A percentile compares a stretch with the other conserved stretches of the same genome.
Conservation (phyloP, 2,797 vertebrate species). For the Myioborus miniatus region DNA sequence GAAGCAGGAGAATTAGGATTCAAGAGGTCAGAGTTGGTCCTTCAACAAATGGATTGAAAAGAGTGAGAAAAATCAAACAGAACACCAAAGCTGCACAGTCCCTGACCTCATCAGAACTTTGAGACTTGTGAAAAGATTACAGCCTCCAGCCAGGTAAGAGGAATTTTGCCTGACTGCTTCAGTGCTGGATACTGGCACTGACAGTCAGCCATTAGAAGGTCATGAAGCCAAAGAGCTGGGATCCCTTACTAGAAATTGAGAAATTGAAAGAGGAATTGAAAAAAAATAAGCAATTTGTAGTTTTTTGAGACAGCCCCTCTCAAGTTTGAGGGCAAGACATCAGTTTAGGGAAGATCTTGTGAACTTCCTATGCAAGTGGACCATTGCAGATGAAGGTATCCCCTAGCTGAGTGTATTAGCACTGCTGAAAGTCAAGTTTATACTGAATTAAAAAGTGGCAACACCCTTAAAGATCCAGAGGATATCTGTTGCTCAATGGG, state of each 20-base stretch:
- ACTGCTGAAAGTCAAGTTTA: neutral
- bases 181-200: neutral
- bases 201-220: neutral
- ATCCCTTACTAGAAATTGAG: neutral
- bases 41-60: neutral
- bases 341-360: neutral
- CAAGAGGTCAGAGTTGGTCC: neutral
- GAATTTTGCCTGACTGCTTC: neutral
- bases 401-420: neutral
- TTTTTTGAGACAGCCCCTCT: neutral
- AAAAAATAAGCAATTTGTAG: neutral
- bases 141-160: neutral
- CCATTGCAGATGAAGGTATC: neutral
- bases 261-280: neutral
- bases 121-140: neutral
- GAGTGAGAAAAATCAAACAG: neutral
- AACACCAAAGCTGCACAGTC: neutral
- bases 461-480: neutral
- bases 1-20: neutral
- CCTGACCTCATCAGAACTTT: neutral
- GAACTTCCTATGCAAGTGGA: neutral
- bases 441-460: neutral
- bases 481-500: neutral
- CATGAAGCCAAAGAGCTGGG: neutral
- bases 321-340: neutral